Percentiles rank a stretch among this genome's conserved stretches.
phyloP scores from a whole-genome alignment of 2,797 vertebrate species.

The Diplodus sargus region DNA sequence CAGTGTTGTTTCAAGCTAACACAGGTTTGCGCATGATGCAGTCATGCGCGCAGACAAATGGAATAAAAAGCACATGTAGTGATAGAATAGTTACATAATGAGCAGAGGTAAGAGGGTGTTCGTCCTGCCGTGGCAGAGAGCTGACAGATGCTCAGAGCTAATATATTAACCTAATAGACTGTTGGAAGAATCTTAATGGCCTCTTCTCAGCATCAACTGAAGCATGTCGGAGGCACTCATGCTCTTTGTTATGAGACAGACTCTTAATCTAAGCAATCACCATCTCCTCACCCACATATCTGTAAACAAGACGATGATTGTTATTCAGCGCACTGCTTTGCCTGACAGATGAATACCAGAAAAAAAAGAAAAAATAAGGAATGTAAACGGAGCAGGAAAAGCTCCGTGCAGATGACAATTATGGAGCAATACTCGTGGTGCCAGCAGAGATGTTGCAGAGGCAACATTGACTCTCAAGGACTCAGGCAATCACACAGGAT shows the following conservation, averaged over 20 bases:
- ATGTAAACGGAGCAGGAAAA: not conserved
- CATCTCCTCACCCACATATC: not conserved
- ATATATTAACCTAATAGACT: constrained; percentile 25
- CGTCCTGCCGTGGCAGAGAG: not conserved
- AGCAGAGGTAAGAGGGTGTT: not conserved
- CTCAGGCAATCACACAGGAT: constrained; percentile 47
- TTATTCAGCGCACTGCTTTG: constrained; percentile 30
- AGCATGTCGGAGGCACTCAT: constrained; percentile 11
- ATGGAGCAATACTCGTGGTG: constrained; percentile 20
- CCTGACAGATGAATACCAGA: constrained; percentile 4
- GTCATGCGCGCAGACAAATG: not conserved
- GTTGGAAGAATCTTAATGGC: constrained; percentile 14
- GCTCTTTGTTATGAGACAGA: constrained; percentile 21
- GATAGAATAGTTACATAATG: not conserved
- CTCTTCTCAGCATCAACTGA: constrained; percentile 2
- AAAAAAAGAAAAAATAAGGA: constrained; percentile 1
- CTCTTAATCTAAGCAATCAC: constrained; percentile 19
- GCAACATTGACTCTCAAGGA: constrained; percentile 54
- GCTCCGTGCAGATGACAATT: not conserved
- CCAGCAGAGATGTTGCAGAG: constrained; percentile 38
- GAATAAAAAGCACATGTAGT: not conserved
- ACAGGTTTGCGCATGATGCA: constrained; percentile 8
- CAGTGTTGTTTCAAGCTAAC: constrained; percentile 2
- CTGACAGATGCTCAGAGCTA: constrained; percentile 16
- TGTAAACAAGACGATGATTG: constrained; percentile 38